Base-by-base conservation (phyloP, 1,140 invertebrate genomes). In the Panulirus ornatus region DNA sequence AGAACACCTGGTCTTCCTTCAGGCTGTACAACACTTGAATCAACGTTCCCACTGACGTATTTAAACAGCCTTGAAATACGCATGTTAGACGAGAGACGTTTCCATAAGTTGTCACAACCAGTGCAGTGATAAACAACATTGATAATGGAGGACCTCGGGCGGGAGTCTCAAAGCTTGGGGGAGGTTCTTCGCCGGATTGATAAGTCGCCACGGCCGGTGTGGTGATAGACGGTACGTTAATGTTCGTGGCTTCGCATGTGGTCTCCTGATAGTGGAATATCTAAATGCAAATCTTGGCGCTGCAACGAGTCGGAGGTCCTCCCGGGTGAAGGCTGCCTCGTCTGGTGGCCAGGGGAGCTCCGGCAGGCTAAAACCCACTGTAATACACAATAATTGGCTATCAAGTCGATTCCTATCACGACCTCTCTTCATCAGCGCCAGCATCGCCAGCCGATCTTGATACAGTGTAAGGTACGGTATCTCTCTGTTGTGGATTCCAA, bases 241-340 rank as follows among this genome's bases (percentile, higher is more conserved):
- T 78, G 73, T 73, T 42, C 42, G 71, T 40, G 38, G 63, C 84
- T 51, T 78, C 71, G 71, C 84, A 78, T 78, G 84, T 70, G 84
- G 84, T 86, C 84, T 78, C 84, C 84, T 63, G 84, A 86, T 86
- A 86, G 84, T 63, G 84, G 84, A 76, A 76, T 78, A 86, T 86
- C 84, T 86, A 78, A 86, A 86, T 86, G 84, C 84, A 86, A 86
- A 86, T 86, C 84, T 86, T 71, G 71, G 58, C 51, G 51, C 30
- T 44, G 73, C 47, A 73, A 51, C 40, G 51, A 51, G 73, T 78
- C 58, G 84, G 84, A 78, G 84, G 84, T 86, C 84, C 34, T 22
- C 71, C 22, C 40, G 71, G 73, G 71, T 78, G 47, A 58, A 71
- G 51, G 27, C 36, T n/a, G 73, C 73, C 78, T 76, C 78, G 84